Base-by-base conservation (phyloP, 2,888 invertebrate genomes). In the Caenorhabditis becei region DNA sequence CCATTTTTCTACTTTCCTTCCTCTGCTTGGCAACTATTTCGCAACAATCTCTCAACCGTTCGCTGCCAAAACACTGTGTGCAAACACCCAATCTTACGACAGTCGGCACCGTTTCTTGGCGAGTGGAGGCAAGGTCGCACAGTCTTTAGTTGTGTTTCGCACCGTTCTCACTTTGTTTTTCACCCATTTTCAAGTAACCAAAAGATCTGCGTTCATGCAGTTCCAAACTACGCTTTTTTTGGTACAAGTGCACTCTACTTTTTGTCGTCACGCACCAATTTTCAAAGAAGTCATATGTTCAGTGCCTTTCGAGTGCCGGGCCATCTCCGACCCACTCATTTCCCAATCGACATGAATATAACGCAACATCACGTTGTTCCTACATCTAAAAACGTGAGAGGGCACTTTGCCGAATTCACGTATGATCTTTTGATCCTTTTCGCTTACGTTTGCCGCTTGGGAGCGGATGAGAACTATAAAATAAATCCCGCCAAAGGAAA, bases 371-470 rank as follows among this genome's bases (percentile, higher is more conserved):
- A 71, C 58, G 51, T 23, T 28, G 26, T 32, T 65, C 51, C 47
- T 59, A 11, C 24, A 24, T 53, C 26, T 51, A 41, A 66, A 74
- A 65, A 63, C 59, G 63, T 66, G 58, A n/a, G 41, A 16, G 32
- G 59, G 44, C 47, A 32, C 24, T 11, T 44, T 35, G 26, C 11
- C 24, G 59, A 75, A 41, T 66, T 75, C 75, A 75, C 75, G 75
- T 61, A 44, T 65, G 75, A 61, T 53, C 75, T 75, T 75, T 61
- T 28, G 66, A 75, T 75, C 61, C 41, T 47, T 56, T 20, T 59
- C 49, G 75, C 75, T 75, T 66, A 66, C 24, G 53, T 35, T 66
- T 28, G n/a, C 49, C 65, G 63, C 58, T 49, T 62, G 35, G 47
- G 53, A 71, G 28, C 62, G 51, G 54, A 44, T 56, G 56, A 56